A percentile compares a stretch with the other conserved stretches of the same genome.
Evolutionary conservation across 2,888 invertebrate genomes (phyloP).

Genomic region (Formica aserva): DNA sequence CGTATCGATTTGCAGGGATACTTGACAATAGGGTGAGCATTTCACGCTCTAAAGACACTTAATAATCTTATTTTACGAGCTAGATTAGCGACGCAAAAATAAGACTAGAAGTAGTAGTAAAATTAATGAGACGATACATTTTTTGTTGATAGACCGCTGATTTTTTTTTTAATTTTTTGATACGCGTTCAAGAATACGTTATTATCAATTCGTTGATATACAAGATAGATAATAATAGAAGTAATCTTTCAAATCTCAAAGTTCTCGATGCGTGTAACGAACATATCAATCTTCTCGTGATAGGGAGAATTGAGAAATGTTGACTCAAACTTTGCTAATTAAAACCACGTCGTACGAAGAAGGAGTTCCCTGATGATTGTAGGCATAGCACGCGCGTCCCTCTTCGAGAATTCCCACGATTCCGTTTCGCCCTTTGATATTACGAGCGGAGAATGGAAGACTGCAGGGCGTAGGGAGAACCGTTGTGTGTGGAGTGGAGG

Average conservation of each 20-base stretch:
- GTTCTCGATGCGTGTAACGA: not conserved
- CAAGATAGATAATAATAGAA: not conserved
- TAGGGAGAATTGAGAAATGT: conserved; percentile 11
- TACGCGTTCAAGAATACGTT: not conserved
- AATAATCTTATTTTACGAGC: not conserved
- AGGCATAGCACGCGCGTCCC: conserved; percentile 46
- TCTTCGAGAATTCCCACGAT: conserved; percentile 63
- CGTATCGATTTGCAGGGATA: conserved; percentile 25
- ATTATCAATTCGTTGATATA: not conserved
- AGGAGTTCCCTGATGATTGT: conserved; percentile 12
- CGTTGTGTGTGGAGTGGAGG: conserved; percentile 67
- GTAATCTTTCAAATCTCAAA: not conserved
- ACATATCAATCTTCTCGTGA: not conserved
- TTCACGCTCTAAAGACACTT: not conserved
- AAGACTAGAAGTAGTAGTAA: not conserved
- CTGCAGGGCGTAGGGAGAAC: conserved; percentile 54
- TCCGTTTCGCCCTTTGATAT: conserved; percentile 68
- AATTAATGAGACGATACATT: not conserved
- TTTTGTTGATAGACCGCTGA: not conserved
- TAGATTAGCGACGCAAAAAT: not conserved
- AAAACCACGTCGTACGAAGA: conserved; percentile 17
- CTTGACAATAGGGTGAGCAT: not conserved
- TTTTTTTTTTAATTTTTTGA: not conserved
- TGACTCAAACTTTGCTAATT: conserved; percentile 43
- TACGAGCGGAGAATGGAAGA: conserved; percentile 66